These are phyloP conservation scores for Pseudachorutes palmiensis DNA, from an alignment of 1,140 invertebrate genomes.

Conservation along the genomic window DNA sequence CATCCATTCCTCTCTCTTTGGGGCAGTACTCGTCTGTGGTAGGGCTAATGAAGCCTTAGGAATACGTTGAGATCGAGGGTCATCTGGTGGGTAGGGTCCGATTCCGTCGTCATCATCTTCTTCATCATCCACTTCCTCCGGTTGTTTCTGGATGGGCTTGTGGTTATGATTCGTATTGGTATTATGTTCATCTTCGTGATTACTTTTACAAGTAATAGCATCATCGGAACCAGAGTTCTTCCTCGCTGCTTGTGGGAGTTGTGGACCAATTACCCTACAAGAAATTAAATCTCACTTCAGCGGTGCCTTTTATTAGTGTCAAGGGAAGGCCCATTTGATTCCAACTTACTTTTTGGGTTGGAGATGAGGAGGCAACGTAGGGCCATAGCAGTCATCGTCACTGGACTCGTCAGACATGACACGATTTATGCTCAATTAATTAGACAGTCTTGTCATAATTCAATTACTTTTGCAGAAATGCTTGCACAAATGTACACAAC, in stretches of 20 bases:
- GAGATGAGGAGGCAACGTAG: conserved; percentile 29
- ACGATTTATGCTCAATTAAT: no score
- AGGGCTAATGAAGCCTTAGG: neutral
- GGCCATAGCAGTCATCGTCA: conserved; percentile 34
- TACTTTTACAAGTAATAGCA: no score
- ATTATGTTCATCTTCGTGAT: no score
- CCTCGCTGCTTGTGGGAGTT: neutral
- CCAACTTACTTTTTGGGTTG: neutral
- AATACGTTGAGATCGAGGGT: conserved; percentile 20
- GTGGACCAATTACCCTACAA: conserved; percentile 6
- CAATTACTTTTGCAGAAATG: no score
- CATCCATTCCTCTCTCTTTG: conserved; percentile 38
- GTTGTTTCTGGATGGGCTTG: neutral
- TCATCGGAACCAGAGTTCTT: neutral
- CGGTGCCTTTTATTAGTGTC: neutral
- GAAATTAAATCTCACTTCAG: neutral
- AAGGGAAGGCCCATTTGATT: neutral
- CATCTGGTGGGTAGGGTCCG: conserved; percentile 36
- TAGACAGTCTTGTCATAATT: no score
- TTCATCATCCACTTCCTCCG: conserved; percentile 11
- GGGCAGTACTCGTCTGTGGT: neutral
- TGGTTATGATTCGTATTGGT: neutral
- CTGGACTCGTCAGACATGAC: conserved; percentile 49
- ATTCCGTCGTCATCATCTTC: conserved; percentile 19
- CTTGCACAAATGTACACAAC: no score